Conservation (phyloP, 2,797 vertebrate genomes). For the Gymnocypris eckloni region DNA sequence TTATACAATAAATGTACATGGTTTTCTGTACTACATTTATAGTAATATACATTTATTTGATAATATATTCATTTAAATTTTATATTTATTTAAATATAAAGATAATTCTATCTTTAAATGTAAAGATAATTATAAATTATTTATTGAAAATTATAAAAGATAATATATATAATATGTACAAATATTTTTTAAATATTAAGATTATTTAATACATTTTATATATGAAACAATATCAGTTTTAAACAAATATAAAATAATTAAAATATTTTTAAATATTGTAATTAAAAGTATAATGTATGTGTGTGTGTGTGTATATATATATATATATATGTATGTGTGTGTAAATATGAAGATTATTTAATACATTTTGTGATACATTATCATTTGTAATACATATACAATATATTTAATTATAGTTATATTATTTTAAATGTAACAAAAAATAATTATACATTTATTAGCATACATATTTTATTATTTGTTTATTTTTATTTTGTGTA, state of each 20-base stretch:
- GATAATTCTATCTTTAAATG: too few relatives aligned
- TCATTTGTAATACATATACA: too few relatives aligned
- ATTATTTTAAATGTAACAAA: too few relatives aligned
- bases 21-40: background rate
- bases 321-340: too few relatives aligned
- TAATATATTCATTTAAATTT: background rate
- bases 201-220: too few relatives aligned
- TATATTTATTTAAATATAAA: background rate
- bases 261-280: background rate
- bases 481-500: background rate
- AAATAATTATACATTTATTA: background rate
- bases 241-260: too few relatives aligned
- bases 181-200: background rate
- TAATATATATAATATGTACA: background rate
- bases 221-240: too few relatives aligned
- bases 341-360: background rate
- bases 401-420: too few relatives aligned
- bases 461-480: background rate
- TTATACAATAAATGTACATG: too few relatives aligned
- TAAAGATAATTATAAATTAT: background rate
- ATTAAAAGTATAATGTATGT: background rate
- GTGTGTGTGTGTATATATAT: rapidly evolving
- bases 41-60: background rate
- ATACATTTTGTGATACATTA: too few relatives aligned
- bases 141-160: background rate